Percentiles rank a stretch among this genome's conserved stretches.
These are phyloP conservation scores for Acestrorhynchus altus DNA, from an alignment of 2,797 vertebrate genomes.

Conservation along the genomic window DNA sequence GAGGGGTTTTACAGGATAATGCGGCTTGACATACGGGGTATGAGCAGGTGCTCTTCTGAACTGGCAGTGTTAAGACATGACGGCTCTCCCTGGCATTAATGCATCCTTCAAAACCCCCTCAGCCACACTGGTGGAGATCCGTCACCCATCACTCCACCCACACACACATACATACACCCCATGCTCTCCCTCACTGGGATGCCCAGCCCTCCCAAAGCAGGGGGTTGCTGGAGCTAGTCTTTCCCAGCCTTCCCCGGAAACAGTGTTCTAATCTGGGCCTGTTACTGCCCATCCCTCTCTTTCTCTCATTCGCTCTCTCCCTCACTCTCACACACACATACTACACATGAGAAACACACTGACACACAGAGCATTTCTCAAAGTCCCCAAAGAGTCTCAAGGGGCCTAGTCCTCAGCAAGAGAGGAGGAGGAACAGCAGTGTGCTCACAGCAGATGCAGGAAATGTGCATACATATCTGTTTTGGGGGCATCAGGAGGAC, in stretches of 20 bases:
- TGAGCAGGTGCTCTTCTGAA: slow-evolving; percentile 39
- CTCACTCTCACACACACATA: slow-evolving; percentile 1
- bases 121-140: slow-evolving; percentile 28
- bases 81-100: slow-evolving; percentile 29
- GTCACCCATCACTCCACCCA: slow-evolving; percentile 10
- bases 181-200: not conserved
- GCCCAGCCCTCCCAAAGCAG: not conserved
- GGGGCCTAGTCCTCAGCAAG: slow-evolving; percentile 14
- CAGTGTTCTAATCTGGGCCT: slow-evolving; percentile 59
- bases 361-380: slow-evolving; percentile 2
- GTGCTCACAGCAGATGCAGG: slow-evolving; percentile 32
- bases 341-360: not conserved
- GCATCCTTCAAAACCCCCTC: slow-evolving; percentile 39
- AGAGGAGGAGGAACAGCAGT: slow-evolving; percentile 22
- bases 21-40: slow-evolving; percentile 55
- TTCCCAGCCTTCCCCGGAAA: slow-evolving; percentile 57
- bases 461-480: not conserved
- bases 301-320: not conserved
- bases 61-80: slow-evolving; percentile 55
- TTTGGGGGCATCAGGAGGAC: too few species aligned
- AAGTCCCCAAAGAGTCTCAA: slow-evolving; percentile 30
- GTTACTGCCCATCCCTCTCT: slow-evolving; percentile 48
- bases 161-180: too few species aligned
- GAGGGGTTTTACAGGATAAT: slow-evolving; percentile 52
- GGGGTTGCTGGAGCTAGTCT: slow-evolving; percentile 18